Evolutionary conservation across 2,113 vertebrate species (phyloP).

Genomic region (Atherinomorus stipes): DNA sequence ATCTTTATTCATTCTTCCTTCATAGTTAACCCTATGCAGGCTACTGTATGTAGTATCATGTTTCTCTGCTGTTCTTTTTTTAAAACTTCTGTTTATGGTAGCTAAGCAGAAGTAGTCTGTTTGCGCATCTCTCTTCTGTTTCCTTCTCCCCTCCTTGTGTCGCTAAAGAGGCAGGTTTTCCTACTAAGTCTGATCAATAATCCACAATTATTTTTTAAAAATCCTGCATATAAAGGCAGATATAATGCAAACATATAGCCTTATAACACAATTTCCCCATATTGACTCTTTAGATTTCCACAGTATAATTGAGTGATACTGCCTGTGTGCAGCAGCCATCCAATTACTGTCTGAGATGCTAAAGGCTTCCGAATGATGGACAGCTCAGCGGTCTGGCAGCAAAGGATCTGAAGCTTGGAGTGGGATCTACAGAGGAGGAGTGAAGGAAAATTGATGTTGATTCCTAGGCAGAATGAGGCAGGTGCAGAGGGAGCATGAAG

Average conservation of each 20-base stretch:
- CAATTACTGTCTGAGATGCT: conserved; percentile 68
- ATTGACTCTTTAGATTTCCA: conserved; percentile 46
- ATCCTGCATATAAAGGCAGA: not conserved
- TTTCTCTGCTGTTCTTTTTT: no score
- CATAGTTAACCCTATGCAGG: no score
- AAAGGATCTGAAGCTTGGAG: conserved; percentile 60
- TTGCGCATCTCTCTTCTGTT: not conserved
- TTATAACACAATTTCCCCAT: not conserved
- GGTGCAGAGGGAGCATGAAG: conserved; percentile 59
- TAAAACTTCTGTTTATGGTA: not conserved
- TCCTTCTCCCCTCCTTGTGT: not conserved
- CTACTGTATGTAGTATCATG: no score
- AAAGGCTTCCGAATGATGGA: conserved; percentile 67
- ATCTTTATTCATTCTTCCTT: no score
- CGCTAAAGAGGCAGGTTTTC: conserved; percentile 23
- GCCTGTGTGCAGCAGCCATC: conserved; percentile 48
- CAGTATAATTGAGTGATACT: conserved; percentile 40
- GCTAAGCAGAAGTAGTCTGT: not conserved
- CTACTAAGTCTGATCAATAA: conserved; percentile 20
- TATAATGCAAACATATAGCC: conserved; percentile 35
- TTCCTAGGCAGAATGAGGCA: conserved; percentile 50
- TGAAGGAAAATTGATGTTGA: conserved; percentile 59
- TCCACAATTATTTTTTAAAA: conserved; percentile 26
- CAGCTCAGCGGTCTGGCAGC: conserved; percentile 61
- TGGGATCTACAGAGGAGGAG: conserved; percentile 40